phyloP scores from a whole-genome alignment of 2,113 vertebrate species.

The Columba janthina region DNA sequence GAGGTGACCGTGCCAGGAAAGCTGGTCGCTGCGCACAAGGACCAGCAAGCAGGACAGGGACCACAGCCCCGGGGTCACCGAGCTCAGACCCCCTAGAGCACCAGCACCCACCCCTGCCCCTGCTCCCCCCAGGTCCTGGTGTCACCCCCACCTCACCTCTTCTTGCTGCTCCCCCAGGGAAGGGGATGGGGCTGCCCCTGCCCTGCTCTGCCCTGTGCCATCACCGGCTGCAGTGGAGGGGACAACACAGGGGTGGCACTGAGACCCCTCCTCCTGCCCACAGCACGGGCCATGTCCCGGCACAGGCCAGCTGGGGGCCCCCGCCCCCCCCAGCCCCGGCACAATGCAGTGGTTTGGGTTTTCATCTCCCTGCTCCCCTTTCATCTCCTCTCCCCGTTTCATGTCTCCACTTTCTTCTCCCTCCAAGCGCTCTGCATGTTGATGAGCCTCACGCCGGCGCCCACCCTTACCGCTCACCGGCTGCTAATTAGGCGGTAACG shows the following conservation, averaged over 20 bases:
- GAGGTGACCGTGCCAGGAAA: neutral
- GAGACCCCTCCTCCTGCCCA: neutral
- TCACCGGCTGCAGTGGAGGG: rapidly evolving
- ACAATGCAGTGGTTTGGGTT: neutral
- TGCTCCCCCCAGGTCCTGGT: rapidly evolving
- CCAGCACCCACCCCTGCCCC: neutral
- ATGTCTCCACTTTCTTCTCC: conserved; percentile 69
- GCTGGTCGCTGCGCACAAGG: rapidly evolving
- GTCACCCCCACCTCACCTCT: rapidly evolving
- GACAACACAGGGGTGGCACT: rapidly evolving
- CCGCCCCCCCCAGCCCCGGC: neutral
- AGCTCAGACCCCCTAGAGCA: neutral
- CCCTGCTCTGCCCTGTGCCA: neutral
- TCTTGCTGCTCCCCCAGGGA: neutral
- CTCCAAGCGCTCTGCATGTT: conserved; percentile 52
- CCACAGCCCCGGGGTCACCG: rapidly evolving
- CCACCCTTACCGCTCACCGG: neutral
- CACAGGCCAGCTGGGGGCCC: rapidly evolving
- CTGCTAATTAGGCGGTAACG: conserved; percentile 14
- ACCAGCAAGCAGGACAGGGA: neutral
- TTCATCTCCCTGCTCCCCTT: conserved; percentile 38
- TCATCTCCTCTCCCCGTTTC: conserved; percentile 57
- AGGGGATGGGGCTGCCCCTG: rapidly evolving
- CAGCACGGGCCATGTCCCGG: rapidly evolving
- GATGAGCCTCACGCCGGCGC: conserved; percentile 33